These are phyloP conservation scores for Pteromalus puparum DNA, from an alignment of 1,140 invertebrate genomes.

Conservation along the genomic window DNA sequence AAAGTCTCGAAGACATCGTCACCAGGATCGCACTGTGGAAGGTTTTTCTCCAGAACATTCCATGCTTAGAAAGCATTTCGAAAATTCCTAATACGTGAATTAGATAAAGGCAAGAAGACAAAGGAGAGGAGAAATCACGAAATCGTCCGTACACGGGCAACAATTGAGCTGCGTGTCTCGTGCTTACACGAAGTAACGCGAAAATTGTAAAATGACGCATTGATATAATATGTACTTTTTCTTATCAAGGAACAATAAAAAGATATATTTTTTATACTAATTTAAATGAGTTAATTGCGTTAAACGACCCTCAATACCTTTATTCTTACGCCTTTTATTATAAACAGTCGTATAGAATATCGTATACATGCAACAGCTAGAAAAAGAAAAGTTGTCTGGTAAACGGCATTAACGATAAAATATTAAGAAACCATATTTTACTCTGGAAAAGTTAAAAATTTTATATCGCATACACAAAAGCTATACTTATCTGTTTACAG, in stretches of 20 bases:
- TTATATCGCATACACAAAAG: no score
- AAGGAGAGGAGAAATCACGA: not conserved
- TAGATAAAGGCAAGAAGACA: not conserved
- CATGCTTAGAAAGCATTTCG: not conserved
- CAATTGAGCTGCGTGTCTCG: not conserved
- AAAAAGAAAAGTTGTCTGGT: no score
- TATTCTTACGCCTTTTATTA: no score
- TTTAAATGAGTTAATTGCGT: not conserved
- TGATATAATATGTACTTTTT: not conserved
- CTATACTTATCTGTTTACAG: not conserved
- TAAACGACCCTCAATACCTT: not conserved
- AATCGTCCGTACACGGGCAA: not conserved
- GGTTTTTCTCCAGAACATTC: no score
- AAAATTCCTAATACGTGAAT: not conserved
- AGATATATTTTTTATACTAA: conserved; percentile 9
- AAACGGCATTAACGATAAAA: no score
- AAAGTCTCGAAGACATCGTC: not conserved
- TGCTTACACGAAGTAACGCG: not conserved
- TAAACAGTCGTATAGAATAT: no score
- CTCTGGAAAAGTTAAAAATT: no score
- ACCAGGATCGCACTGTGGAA: not conserved
- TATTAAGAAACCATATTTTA: no score
- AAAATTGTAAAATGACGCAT: no score
- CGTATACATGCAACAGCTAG: no score
- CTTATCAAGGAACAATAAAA: conserved; percentile 32